Conservation (phyloP, 2,113 vertebrate species). For the Colistium nudipinnis region DNA sequence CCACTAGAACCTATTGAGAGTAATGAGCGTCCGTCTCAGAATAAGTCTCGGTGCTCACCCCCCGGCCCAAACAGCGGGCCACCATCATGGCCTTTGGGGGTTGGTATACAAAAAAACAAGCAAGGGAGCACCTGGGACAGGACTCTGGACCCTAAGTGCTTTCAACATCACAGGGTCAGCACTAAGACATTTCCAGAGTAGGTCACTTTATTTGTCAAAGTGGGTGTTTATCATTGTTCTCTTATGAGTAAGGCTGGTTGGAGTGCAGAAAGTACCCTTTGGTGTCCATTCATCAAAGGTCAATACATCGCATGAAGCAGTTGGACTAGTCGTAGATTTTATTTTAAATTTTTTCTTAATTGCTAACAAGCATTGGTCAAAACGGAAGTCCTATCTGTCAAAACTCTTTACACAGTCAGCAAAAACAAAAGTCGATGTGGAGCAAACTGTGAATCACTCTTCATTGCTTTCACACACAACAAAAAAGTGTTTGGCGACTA, state of each 20-base stretch:
- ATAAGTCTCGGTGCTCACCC: conserved; percentile 57
- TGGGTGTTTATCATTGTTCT: conserved; percentile 37
- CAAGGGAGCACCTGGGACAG: conserved; percentile 63
- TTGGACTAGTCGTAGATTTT: too few relatives aligned
- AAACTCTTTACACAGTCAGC: too few relatives aligned
- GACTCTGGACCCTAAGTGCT: conserved; percentile 46
- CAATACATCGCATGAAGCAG: background rate
- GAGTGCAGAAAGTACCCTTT: background rate
- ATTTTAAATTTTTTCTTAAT: too few relatives aligned
- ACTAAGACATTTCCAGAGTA: conserved; percentile 33
- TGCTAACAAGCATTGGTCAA: too few relatives aligned
- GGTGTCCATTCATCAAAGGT: conserved; percentile 10
- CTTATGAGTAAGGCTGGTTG: conserved; percentile 13
- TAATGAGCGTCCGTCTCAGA: conserved; percentile 56
- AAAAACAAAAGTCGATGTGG: too few relatives aligned
- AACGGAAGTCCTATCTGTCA: too few relatives aligned
- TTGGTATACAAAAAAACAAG: conserved; percentile 61
- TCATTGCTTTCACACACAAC: too few relatives aligned
- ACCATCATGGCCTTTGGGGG: conserved; percentile 51
- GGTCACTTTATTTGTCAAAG: conserved; percentile 52
- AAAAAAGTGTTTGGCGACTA: too few relatives aligned
- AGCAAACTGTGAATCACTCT: too few relatives aligned
- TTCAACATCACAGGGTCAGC: conserved; percentile 32
- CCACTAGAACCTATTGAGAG: conserved; percentile 55
- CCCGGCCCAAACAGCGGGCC: conserved; percentile 60